phyloP scores from a whole-genome alignment of 1,140 invertebrate genomes.

The Caligus rogercresseyi region DNA sequence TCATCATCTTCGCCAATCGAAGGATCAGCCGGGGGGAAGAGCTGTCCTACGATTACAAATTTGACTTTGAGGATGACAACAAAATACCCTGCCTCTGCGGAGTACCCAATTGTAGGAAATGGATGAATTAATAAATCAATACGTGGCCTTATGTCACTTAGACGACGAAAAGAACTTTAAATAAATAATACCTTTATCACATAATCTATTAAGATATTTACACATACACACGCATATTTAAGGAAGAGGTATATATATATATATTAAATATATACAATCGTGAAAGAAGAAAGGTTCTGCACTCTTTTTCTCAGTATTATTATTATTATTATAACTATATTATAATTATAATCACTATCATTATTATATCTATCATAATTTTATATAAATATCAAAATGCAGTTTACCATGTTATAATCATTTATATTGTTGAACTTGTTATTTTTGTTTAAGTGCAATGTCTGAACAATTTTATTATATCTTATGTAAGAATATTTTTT shows the following conservation, averaged over 20 bases:
- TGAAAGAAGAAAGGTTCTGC: background rate
- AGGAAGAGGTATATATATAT: too few relatives aligned
- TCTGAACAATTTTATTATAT: background rate
- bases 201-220: background rate
- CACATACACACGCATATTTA: too few relatives aligned
- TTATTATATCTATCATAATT: too few relatives aligned
- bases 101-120: constrained; percentile 92
- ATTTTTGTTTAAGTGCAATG: background rate
- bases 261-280: background rate
- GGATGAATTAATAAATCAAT: constrained; percentile 70
- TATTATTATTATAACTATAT: background rate
- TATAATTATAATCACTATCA: background rate
- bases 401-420: background rate
- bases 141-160: background rate
- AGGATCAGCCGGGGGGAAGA: constrained; percentile 90
- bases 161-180: background rate
- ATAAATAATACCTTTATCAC: background rate
- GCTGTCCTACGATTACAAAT: constrained; percentile 98
- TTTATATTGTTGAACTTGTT: background rate
- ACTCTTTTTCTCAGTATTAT: background rate
- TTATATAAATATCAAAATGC: too few relatives aligned
- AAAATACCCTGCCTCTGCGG: constrained; percentile 98
- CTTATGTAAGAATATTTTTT: background rate
- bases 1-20: constrained; percentile 85
- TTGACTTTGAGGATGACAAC: constrained; percentile 97